A percentile compares a stretch with the other conserved stretches of the same genome.
Evolutionary conservation across 2,797 vertebrate species (phyloP).

Genomic region (Hippopotamyrus pictus): DNA sequence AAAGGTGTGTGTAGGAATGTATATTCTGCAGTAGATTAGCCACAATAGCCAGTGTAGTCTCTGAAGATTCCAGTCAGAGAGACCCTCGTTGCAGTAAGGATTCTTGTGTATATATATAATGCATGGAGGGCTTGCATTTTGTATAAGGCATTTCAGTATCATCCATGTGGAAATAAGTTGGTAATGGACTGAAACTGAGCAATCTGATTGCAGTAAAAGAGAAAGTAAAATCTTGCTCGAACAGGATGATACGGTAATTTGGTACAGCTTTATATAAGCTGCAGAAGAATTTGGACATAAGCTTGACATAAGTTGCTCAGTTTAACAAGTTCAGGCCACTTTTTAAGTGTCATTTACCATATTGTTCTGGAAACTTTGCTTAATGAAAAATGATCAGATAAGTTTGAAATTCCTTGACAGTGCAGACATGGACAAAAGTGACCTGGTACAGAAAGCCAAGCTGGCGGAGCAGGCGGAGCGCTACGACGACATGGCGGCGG

Average conservation of each 20-base stretch:
- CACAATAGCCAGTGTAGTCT: background rate
- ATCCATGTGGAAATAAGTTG: background rate
- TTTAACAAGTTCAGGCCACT: background rate
- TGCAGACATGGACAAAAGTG: slow-evolving; percentile 88
- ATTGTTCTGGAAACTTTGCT: background rate
- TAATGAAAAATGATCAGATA: background rate
- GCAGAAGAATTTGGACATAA: background rate
- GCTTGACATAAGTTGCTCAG: background rate
- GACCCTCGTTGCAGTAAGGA: background rate
- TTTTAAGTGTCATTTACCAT: background rate
- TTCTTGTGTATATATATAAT: background rate
- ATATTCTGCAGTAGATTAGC: background rate
- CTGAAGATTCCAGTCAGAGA: background rate
- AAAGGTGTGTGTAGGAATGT: background rate
- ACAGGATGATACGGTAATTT: background rate
- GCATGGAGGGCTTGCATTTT: background rate
- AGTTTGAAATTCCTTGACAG: slow-evolving; percentile 27
- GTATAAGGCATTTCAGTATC: background rate
- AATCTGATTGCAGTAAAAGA: background rate
- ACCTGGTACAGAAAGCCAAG: slow-evolving; percentile 97
- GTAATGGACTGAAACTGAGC: background rate
- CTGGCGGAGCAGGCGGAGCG: slow-evolving; percentile 97
- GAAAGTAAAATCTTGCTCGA: background rate
- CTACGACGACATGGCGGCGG: slow-evolving; percentile 93
- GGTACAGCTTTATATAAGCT: background rate